phyloP scores from a whole-genome alignment of 2,888 invertebrate species.

The Aleiodes alternator region DNA sequence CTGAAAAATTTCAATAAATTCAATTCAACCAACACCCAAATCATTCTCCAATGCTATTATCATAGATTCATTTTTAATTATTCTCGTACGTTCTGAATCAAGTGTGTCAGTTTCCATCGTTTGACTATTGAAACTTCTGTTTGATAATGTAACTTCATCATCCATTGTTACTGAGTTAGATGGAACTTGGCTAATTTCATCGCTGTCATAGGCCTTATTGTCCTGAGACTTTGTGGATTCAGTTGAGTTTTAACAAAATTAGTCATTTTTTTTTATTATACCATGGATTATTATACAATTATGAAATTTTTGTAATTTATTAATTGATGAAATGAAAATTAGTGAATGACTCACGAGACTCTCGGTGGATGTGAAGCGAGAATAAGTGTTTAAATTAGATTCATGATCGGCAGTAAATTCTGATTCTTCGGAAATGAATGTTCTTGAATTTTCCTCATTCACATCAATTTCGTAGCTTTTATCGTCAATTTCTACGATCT shows the following conservation, averaged over 20 bases:
- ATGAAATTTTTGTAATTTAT: background rate
- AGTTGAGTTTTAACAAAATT: background rate
- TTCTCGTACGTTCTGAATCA: slow-evolving; percentile 56
- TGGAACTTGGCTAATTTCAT: slow-evolving; percentile 25
- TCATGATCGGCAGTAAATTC: background rate
- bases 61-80: slow-evolving; percentile 68
- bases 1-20: too few relatives aligned
- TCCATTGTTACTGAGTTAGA: slow-evolving; percentile 18
- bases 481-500: background rate
- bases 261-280: too few relatives aligned
- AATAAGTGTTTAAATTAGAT: slow-evolving; percentile 11
- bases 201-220: slow-evolving; percentile 47
- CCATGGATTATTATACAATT: too few relatives aligned
- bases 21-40: slow-evolving; percentile 56
- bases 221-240: slow-evolving; percentile 22
- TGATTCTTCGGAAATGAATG: background rate
- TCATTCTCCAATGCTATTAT: slow-evolving; percentile 66
- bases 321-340: too few relatives aligned
- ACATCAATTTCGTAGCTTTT: slow-evolving; percentile 15
- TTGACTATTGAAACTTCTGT: slow-evolving; percentile 45
- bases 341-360: background rate
- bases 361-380: slow-evolving; percentile 14
- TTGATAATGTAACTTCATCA: slow-evolving; percentile 13
- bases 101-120: slow-evolving; percentile 49
- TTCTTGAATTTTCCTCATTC: slow-evolving; percentile 6